Percentiles rank a stretch among this genome's conserved stretches.
Evolutionary conservation across 2,888 invertebrate genomes (phyloP).

Genomic region (Pseudococcus longispinus): DNA sequence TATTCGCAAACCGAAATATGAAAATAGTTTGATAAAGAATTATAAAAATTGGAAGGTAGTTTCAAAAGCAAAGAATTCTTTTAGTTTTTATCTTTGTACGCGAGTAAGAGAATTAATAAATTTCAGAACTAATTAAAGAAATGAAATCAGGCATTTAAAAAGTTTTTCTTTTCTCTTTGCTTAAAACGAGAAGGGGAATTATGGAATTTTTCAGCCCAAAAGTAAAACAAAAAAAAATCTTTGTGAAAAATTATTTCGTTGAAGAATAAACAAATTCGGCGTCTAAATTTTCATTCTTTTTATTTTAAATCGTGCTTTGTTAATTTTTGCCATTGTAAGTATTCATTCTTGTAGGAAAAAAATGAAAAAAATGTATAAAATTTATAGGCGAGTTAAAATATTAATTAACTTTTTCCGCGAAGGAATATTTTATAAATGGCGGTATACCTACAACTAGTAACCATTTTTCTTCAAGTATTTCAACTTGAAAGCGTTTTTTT

Average conservation of each 20-base stretch:
- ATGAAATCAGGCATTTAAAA: slow-evolving; percentile 33
- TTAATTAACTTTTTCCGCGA: slow-evolving; percentile 34
- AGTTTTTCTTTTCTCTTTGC: slow-evolving; percentile 13
- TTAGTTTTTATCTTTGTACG: slow-evolving; percentile 19
- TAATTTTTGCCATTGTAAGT: slow-evolving; percentile 28
- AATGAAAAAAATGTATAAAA: slow-evolving; percentile 19
- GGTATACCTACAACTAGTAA: slow-evolving; percentile 9
- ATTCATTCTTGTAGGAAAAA: background rate
- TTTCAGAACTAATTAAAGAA: slow-evolving; percentile 39
- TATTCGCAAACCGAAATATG: background rate
- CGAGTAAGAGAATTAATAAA: background rate
- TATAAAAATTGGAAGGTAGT: background rate
- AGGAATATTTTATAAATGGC: slow-evolving; percentile 20
- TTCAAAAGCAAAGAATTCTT: background rate
- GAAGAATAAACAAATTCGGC: slow-evolving; percentile 25
- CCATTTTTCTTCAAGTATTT: slow-evolving; percentile 32
- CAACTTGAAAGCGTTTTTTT: slow-evolving; percentile 30
- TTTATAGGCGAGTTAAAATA: slow-evolving; percentile 33
- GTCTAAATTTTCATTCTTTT: slow-evolving; percentile 29
- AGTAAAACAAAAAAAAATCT: slow-evolving; percentile 19
- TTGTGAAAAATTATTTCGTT: slow-evolving; percentile 26
- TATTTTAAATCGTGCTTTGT: slow-evolving; percentile 13
- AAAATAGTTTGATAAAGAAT: background rate
- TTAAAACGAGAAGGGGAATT: background rate
- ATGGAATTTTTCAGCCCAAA: background rate